A percentile compares a stretch with the other conserved stretches of the same genome.
phyloP scores from a whole-genome alignment of 1,140 invertebrate genomes.

The Muscidifurax raptorellus region DNA sequence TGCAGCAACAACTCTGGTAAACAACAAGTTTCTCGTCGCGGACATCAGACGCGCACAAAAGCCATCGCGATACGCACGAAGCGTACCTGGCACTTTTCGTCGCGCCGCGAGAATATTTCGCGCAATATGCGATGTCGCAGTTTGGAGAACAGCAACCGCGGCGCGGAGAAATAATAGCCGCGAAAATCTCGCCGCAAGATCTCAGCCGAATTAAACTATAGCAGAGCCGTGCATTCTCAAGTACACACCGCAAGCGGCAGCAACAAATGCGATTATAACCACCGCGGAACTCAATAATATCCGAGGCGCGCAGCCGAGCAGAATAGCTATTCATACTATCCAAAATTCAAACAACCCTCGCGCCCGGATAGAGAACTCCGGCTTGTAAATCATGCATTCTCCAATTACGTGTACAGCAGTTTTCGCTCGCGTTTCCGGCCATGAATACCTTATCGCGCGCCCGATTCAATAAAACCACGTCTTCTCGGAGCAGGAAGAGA shows the following conservation, averaged over 20 bases:
- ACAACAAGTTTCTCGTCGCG: no score
- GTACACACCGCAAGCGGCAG: background rate
- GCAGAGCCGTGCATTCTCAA: background rate
- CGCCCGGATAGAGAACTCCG: background rate
- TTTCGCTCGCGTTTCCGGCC: constrained; percentile 17
- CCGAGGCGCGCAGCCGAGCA: background rate
- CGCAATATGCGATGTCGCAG: no score
- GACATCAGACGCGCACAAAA: no score
- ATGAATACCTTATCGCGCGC: constrained; percentile 32
- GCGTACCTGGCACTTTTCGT: no score
- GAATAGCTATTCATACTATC: background rate
- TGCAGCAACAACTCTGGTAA: no score
- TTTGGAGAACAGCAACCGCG: no score
- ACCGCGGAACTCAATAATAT: background rate
- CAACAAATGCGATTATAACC: background rate
- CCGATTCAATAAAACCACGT: constrained; percentile 39
- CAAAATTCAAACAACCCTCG: background rate
- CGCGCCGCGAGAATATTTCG: no score
- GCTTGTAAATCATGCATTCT: constrained; percentile 36
- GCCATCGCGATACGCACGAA: no score
- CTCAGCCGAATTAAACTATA: background rate
- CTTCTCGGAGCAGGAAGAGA: background rate
- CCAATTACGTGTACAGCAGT: constrained; percentile 26
- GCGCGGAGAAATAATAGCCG: no score
- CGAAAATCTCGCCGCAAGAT: no score